Evolutionary conservation across 2,888 invertebrate genomes (phyloP), one percentile per base, ranked within the genome.

Genomic region (Hydriomena furcata): DNA sequence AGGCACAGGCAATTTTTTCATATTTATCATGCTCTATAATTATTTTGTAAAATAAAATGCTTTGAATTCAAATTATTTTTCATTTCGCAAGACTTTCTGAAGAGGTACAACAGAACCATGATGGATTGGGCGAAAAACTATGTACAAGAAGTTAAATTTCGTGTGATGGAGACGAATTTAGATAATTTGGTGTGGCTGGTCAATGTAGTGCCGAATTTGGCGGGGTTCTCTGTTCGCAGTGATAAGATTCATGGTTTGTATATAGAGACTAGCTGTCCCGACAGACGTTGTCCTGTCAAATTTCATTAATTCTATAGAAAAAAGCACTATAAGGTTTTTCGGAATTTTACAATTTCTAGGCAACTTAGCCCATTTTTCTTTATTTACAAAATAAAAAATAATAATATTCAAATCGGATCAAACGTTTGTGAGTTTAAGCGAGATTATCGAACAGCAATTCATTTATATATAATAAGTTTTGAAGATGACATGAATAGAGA

Each of bases 171-270:
- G 2, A 69, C 73, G 31, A 76, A 66, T 28, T 57, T 77, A 2
- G 74, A 81, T 7, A 76, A 70, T 54, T 24, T 84, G 4, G 38
- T 85, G 13, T 72, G 75, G 74, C 52, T 84, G 2, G 71, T 83
- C 0, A 76, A 80, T 53, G 13, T 78, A 8, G 59, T 72, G 2
- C 84, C 85, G 0, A 69, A 50, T 37, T 21, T 71, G 1, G 69
- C 49, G 10, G 83, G 83, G 7, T 82, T 82, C 63, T 73, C 81
- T 17, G 59, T 74, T 20, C 55, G 59, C 5, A 62, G 63, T 45
- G 68, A 74, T 4, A 74, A 67, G 57, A 61, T 75, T 25, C 60
- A 56, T 38, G 69, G 79, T 80, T 44, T 10, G 66, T 60, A 42
- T 11, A 13, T 27, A 17, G 17, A 17, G 17, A 17, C n/a, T n/a